Conservation (phyloP, 30 jellyfish, hydroid and myxozoan genomes). For the Hydra vulgaris region DNA sequence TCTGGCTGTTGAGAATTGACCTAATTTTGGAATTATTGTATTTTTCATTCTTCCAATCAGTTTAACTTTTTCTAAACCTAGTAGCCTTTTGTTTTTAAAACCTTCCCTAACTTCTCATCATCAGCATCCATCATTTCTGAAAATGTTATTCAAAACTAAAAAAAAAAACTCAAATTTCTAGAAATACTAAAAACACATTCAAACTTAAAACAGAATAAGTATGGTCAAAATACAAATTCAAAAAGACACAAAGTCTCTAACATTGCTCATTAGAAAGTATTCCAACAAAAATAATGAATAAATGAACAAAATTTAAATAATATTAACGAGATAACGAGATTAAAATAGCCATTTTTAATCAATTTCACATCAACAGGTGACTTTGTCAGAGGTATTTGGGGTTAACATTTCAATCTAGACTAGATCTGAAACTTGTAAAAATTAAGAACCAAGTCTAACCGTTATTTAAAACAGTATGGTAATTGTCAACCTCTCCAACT, state of each 20-base stretch:
- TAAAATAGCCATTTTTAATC: not conserved
- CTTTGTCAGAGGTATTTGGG: not conserved
- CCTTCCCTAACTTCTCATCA: not conserved
- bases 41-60: too few relatives aligned
- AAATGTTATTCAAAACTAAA: not conserved
- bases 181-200: not conserved
- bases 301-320: not conserved
- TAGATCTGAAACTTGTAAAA: not conserved
- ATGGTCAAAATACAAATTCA: not conserved
- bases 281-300: not conserved
- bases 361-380: not conserved
- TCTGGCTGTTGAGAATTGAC: not conserved
- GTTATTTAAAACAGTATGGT: not conserved
- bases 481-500: not conserved
- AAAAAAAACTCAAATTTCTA: not conserved
- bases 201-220: not conserved
- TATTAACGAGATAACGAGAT: not conserved
- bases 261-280: not conserved
- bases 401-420: not conserved
- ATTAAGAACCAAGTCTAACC: not conserved
- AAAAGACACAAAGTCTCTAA: not conserved
- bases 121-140: not conserved
- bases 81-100: not conserved
- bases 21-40: too few relatives aligned
- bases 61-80: too few relatives aligned